phyloP scores from a whole-genome alignment of 2,797 vertebrate species.

The Spatula clypeata region DNA sequence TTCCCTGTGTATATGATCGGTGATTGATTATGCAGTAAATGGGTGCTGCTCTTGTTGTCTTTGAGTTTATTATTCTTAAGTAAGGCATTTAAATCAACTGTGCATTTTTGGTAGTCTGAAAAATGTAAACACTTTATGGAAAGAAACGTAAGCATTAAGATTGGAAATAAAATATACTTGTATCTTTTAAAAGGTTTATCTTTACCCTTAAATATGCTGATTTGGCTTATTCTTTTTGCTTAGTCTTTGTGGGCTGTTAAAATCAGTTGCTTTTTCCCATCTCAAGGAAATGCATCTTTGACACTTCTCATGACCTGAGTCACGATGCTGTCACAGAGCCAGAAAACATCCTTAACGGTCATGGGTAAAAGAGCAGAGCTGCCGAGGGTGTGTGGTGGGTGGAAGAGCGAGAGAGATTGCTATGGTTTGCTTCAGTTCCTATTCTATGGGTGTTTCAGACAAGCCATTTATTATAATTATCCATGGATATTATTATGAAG shows the following conservation, averaged over 20 bases:
- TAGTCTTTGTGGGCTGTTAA: constrained; percentile 79
- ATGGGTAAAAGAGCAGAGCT: constrained; percentile 80
- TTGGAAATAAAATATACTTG: constrained; percentile 74
- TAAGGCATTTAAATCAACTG: constrained; percentile 56
- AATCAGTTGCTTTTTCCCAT: constrained; percentile 87
- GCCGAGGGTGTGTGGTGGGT: constrained; percentile 58
- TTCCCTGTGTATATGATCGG: not conserved
- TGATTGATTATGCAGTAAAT: constrained; percentile 36
- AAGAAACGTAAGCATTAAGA: constrained; percentile 65
- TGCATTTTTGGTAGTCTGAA: constrained; percentile 59
- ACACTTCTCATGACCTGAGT: constrained; percentile 93
- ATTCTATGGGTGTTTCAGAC: constrained; percentile 63
- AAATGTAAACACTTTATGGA: constrained; percentile 65
- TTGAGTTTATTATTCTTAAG: constrained; percentile 62
- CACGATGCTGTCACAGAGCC: constrained; percentile 84
- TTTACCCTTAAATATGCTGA: constrained; percentile 78
- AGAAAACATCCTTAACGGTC: constrained; percentile 82
- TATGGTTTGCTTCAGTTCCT: constrained; percentile 44
- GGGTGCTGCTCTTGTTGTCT: constrained; percentile 24
- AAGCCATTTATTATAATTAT: constrained; percentile 68
- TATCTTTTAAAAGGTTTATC: constrained; percentile 74
- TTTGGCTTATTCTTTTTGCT: constrained; percentile 73
- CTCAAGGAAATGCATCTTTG: constrained; percentile 89
- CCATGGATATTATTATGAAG: constrained; percentile 57
- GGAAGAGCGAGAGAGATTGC: constrained; percentile 56